Evolutionary conservation across 2,888 invertebrate species (phyloP).

Genomic region (Nemotelus pantherinus): DNA sequence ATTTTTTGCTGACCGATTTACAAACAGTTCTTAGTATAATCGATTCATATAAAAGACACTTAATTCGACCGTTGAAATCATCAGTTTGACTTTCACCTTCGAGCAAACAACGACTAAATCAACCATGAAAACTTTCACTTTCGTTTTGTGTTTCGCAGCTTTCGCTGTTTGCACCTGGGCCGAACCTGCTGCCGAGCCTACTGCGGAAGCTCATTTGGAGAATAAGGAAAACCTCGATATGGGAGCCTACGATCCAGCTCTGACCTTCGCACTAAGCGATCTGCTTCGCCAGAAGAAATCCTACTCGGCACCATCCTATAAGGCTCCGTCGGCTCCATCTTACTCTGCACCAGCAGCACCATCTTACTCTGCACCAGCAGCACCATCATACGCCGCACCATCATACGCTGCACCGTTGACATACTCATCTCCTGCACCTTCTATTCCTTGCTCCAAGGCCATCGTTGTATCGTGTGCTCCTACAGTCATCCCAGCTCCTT

Average conservation of each 20-base stretch:
- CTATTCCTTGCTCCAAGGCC: slow-evolving; percentile 27
- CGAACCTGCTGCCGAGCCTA: neutral
- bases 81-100: neutral
- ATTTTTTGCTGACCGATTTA: no score
- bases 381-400: neutral
- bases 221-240: neutral
- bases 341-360: slow-evolving; percentile 10
- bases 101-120: neutral
- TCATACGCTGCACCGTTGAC: neutral
- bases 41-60: no score
- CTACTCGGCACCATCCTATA: neutral
- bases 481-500: slow-evolving; percentile 9
- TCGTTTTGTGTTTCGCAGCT: neutral
- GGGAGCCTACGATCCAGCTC: slow-evolving; percentile 10
- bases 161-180: neutral
- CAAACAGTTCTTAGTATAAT: no score
- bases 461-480: slow-evolving; percentile 21
- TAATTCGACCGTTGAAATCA: neutral
- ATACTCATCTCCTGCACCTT: slow-evolving; percentile 18
- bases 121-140: neutral
- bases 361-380: neutral
- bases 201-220: neutral
- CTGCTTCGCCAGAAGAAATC: slow-evolving; percentile 25
- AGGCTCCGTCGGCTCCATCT: neutral
- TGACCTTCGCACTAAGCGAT: slow-evolving; percentile 8